Percentiles rank a stretch among this genome's conserved stretches.
phyloP scores from a whole-genome alignment of 2,888 invertebrate species.

The Apodemia duryi region DNA sequence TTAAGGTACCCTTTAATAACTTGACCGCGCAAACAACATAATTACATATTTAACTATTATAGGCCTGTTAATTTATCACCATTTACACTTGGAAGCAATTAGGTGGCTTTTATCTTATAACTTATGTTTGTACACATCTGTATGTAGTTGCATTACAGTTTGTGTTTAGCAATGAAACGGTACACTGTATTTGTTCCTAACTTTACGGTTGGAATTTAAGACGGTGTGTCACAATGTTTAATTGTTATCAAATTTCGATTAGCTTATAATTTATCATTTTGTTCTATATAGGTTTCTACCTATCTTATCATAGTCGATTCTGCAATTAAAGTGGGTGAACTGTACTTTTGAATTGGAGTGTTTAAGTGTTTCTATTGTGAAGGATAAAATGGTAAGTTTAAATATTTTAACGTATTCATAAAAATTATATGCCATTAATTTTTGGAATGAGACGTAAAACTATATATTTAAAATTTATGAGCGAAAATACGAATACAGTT shows the following conservation, averaged over 20 bases:
- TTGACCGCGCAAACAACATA: background rate
- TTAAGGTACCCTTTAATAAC: conserved; percentile 3
- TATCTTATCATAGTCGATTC: conserved; percentile 46
- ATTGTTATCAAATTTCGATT: conserved; percentile 45
- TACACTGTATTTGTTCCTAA: conserved; percentile 15
- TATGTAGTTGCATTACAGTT: conserved; percentile 10
- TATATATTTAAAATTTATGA: no score
- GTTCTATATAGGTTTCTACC: conserved; percentile 37
- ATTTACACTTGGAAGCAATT: conserved; percentile 9
- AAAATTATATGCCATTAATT: background rate
- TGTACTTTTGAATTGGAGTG: conserved; percentile 23
- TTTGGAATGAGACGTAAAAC: no score
- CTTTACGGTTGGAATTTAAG: background rate
- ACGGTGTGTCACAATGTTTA: conserved; percentile 9
- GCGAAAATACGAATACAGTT: no score
- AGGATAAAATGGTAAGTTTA: background rate
- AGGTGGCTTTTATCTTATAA: conserved; percentile 7
- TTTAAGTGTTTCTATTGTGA: conserved; percentile 7
- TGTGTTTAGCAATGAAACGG: conserved; percentile 20
- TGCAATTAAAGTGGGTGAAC: conserved; percentile 38
- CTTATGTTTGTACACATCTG: conserved; percentile 5
- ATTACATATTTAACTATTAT: conserved; percentile 5
- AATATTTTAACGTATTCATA: background rate
- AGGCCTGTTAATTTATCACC: conserved; percentile 9
- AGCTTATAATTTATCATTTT: conserved; percentile 52